These are phyloP conservation scores for Drosophila emarginata DNA, from an alignment of 2,888 invertebrate genomes.

Conservation along the genomic window DNA sequence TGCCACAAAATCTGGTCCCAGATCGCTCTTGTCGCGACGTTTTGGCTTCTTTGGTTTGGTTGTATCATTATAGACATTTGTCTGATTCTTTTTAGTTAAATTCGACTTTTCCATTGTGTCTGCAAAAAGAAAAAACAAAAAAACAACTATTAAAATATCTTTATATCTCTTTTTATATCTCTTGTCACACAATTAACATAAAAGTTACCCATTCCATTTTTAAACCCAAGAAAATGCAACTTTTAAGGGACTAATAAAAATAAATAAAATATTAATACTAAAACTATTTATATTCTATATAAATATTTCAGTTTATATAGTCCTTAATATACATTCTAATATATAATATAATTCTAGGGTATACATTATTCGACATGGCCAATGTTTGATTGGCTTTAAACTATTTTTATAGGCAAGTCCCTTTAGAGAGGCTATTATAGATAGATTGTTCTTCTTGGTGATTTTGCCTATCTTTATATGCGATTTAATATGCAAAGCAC, in stretches of 20 bases:
- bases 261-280: too few relatives aligned
- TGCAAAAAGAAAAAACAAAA: not conserved
- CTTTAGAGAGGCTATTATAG: not conserved
- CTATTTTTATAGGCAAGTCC: not conserved
- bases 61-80: conserved; percentile 77
- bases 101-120: conserved; percentile 62
- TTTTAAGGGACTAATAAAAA: too few relatives aligned
- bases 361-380: too few relatives aligned
- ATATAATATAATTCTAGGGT: too few relatives aligned
- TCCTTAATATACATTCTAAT: too few relatives aligned
- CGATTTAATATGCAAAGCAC: conserved; percentile 25
- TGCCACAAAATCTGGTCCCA: conserved; percentile 85
- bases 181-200: too few relatives aligned
- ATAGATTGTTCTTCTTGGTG: not conserved
- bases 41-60: conserved; percentile 81
- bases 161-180: too few relatives aligned
- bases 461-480: not conserved
- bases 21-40: conserved; percentile 81
- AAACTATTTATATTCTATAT: too few relatives aligned
- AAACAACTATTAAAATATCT: not conserved
- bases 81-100: conserved; percentile 69
- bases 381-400: too few relatives aligned
- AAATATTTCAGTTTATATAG: too few relatives aligned
- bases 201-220: too few relatives aligned
- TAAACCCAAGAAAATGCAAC: too few relatives aligned